Evolutionary conservation across 2,888 invertebrate genomes (phyloP).

Genomic region (Gymnoscelis rufifasciata): DNA sequence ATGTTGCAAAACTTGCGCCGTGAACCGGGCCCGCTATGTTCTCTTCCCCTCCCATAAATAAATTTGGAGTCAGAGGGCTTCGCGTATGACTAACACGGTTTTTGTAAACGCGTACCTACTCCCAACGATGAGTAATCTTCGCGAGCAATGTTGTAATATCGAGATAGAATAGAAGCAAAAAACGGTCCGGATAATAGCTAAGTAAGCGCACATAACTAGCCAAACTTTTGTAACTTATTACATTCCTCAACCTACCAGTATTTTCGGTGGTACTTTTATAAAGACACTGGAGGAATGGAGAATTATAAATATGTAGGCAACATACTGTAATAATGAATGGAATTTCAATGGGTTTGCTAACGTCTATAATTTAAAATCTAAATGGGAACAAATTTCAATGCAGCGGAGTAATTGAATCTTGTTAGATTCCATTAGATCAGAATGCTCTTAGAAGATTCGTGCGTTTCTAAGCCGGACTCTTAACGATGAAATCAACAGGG

Average conservation of each 20-base stretch:
- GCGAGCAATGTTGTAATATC: constrained; percentile 18
- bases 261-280: constrained; percentile 2
- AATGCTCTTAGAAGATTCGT: constrained; percentile 22
- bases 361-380: constrained; percentile 15
- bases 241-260: constrained; percentile 1
- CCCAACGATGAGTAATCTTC: constrained; percentile 46
- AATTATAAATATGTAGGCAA: constrained; percentile 1
- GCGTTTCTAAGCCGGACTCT: constrained; percentile 24
- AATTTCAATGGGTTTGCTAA: neutral
- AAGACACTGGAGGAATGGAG: neutral
- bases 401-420: constrained; percentile 17
- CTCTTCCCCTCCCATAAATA: constrained; percentile 50
- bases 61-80: constrained; percentile 54
- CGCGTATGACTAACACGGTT: constrained; percentile 63
- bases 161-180: constrained; percentile 15
- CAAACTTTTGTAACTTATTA: constrained; percentile 9
- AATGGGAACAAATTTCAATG: constrained; percentile 14
- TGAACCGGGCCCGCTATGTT: constrained; percentile 51
- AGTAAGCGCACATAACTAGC: constrained; percentile 2
- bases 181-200: constrained; percentile 12
- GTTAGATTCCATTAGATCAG: constrained; percentile 21
- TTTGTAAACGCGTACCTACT: constrained; percentile 46
- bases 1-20: constrained; percentile 47
- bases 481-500: constrained; percentile 39
- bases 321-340: constrained; percentile 5